Conservation (phyloP, 2,113 vertebrate genomes). For the Amblyopsis rosae region DNA sequence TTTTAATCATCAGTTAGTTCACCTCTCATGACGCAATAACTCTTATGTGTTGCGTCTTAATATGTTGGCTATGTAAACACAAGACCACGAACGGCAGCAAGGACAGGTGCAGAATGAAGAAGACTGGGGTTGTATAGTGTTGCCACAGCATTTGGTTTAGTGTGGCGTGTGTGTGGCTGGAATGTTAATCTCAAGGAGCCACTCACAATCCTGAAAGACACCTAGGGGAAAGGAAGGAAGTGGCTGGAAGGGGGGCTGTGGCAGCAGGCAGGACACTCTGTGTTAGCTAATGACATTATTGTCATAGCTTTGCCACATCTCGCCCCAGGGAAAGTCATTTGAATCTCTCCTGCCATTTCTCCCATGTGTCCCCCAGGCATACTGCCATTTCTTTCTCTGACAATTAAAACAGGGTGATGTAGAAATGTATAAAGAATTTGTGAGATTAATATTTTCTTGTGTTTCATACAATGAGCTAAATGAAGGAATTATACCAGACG, state of each 20-base stretch:
- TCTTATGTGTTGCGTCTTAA: not conserved
- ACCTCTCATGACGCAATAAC: constrained; percentile 7
- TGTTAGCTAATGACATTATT: constrained; percentile 11
- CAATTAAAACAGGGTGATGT: constrained; percentile 16
- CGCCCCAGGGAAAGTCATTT: constrained; percentile 22
- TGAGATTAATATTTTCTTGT: constrained; percentile 49
- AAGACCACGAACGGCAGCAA: constrained; percentile 52
- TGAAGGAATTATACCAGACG: constrained; percentile 41
- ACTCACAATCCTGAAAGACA: constrained; percentile 57
- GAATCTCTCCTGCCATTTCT: constrained; percentile 17
- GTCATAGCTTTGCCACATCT: constrained; percentile 11
- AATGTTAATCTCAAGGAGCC: constrained; percentile 69
- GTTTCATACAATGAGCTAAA: constrained; percentile 44
- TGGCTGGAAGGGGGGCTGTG: constrained; percentile 28
- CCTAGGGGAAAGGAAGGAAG: constrained; percentile 54
- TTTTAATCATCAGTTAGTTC: too few relatives aligned
- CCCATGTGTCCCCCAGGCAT: constrained; percentile 3
- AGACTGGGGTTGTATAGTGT: constrained; percentile 52
- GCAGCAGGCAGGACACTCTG: constrained; percentile 28
- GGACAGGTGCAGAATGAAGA: constrained; percentile 61
- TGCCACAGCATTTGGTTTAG: constrained; percentile 61
- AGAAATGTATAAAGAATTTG: constrained; percentile 23
- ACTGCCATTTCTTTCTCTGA: not conserved
- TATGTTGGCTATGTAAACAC: constrained; percentile 53
- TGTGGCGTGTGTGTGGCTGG: constrained; percentile 60